Conservation (phyloP, 2,888 invertebrate genomes). For the Eudasyphora cyanicolor region DNA sequence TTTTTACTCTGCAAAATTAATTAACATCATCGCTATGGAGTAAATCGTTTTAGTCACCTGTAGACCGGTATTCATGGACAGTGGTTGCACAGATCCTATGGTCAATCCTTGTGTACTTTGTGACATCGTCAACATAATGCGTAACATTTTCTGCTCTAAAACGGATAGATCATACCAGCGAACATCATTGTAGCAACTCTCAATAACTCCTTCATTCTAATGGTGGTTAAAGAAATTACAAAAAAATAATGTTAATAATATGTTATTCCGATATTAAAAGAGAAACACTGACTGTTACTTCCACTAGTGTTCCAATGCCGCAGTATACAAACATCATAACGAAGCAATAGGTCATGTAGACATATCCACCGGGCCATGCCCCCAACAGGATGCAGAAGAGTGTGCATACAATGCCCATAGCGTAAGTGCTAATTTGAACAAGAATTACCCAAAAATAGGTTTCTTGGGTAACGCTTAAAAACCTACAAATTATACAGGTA, state of each 20-base stretch:
- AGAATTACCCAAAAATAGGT: conserved; percentile 67
- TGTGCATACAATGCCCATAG: conserved; percentile 66
- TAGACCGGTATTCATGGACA: conserved; percentile 67
- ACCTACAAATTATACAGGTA: conserved; percentile 58
- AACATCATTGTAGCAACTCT: background rate
- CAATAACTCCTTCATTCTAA: background rate
- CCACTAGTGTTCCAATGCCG: conserved; percentile 70
- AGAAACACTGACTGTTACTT: conserved; percentile 70
- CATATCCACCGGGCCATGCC: conserved; percentile 70
- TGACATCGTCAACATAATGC: background rate
- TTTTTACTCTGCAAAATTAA: background rate
- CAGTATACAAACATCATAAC: conserved; percentile 70
- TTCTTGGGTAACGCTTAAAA: conserved; percentile 62
- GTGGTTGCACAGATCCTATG: conserved; percentile 59
- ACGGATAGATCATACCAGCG: background rate
- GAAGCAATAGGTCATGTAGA: conserved; percentile 65
- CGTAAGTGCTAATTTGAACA: conserved; percentile 64
- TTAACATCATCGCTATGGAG: conserved; percentile 62
- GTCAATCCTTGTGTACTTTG: background rate
- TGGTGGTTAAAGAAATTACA: too few species aligned
- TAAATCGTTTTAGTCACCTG: conserved; percentile 67
- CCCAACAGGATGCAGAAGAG: conserved; percentile 69
- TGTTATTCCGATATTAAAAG: too few species aligned
- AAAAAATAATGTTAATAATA: too few species aligned
- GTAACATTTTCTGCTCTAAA: background rate